phyloP scores from a whole-genome alignment of 1,140 invertebrate species.

The Rhyacophila brunnea region DNA sequence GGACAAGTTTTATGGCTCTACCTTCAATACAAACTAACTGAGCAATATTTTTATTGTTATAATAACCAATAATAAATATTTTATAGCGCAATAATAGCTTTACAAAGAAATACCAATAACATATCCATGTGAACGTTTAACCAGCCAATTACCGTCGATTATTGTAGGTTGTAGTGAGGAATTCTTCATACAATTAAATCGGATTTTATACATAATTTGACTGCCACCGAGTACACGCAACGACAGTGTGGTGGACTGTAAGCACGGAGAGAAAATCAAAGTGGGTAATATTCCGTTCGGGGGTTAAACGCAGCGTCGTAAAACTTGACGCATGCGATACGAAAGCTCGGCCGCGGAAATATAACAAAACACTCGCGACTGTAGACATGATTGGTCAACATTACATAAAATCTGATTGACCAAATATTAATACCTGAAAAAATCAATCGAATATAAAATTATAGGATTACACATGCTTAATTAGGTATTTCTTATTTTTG shows the following conservation, averaged over 20 bases:
- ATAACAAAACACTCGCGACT: neutral
- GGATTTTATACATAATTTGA: conserved; percentile 1
- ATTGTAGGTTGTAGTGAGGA: neutral
- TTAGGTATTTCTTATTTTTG: no score
- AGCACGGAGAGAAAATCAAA: conserved; percentile 1
- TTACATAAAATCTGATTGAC: no score
- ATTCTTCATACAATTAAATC: neutral
- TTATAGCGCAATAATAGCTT: neutral
- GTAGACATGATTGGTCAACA: neutral
- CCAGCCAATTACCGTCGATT: neutral
- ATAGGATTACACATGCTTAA: no score
- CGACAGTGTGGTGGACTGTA: neutral
- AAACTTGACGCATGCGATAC: neutral
- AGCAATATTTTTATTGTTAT: conserved; percentile 1
- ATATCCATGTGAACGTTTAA: neutral
- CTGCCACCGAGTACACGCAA: conserved; percentile 3
- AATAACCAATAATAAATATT: neutral
- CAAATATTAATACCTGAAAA: no score
- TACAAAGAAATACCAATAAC: no score
- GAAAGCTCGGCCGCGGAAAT: conserved; percentile 3
- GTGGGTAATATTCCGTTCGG: neutral
- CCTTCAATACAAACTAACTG: neutral
- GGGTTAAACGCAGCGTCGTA: neutral
- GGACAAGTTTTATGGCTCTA: no score
- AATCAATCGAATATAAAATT: no score